A percentile compares a stretch with the other conserved stretches of the same genome.
Conservation (phyloP, 2,797 vertebrate species). For the Micropoecilia bifurca region DNA sequence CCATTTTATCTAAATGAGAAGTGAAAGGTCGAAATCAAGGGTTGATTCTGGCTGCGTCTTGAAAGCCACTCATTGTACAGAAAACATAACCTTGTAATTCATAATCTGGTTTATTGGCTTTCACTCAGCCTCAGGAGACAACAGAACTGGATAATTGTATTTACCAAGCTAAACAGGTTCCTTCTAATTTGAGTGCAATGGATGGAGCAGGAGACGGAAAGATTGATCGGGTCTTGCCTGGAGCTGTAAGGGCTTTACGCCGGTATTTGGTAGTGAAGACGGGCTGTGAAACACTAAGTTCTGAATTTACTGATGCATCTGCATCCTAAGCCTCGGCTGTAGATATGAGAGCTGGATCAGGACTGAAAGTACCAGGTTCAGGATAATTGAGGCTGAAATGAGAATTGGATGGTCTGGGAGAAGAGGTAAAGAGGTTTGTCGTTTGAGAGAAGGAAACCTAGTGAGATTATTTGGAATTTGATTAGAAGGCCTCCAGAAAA, state of each 20-base stretch:
- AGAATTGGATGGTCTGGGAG: not conserved
- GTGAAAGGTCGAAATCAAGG: not conserved
- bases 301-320: not conserved
- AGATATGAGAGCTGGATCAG: not conserved
- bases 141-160: not conserved
- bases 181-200: not conserved
- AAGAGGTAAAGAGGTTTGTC: not conserved
- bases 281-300: not conserved
- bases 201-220: not conserved
- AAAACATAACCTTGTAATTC: not conserved
- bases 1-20: not conserved
- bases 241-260: not conserved
- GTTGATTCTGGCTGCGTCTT: not conserved
- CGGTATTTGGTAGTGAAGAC: not conserved
- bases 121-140: not conserved
- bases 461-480: not conserved
- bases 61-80: not conserved
- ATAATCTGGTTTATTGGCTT: not conserved
- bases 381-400: not conserved
- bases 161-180: not conserved
- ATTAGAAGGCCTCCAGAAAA: not conserved
- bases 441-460: not conserved
- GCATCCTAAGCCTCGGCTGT: not conserved
- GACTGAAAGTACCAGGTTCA: not conserved
- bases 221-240: not conserved